A percentile compares a stretch with the other conserved stretches of the same genome.
Evolutionary conservation across 2,113 vertebrate genomes (phyloP).

Genomic region (Alligator mississippiensis): DNA sequence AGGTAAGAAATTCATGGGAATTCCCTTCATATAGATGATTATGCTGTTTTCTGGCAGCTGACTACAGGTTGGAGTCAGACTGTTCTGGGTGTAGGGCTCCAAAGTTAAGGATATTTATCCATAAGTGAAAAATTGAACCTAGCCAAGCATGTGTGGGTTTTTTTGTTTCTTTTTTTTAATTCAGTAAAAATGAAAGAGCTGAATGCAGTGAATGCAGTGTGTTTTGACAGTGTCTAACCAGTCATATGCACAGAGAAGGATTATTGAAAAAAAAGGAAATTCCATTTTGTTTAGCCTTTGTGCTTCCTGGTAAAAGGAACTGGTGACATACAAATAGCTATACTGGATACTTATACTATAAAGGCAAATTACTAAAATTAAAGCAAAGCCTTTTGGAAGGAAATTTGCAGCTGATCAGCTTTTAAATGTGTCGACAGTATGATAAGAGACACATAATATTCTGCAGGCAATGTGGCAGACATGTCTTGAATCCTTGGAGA

Average conservation of each 20-base stretch:
- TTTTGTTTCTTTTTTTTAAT: background rate
- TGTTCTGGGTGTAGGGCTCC: conserved; percentile 28
- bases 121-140: conserved; percentile 36
- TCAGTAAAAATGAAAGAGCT: background rate
- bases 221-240: background rate
- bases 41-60: conserved; percentile 37
- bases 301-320: conserved; percentile 59
- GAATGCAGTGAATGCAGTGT: conserved; percentile 5
- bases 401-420: conserved; percentile 46
- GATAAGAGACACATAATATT: conserved; percentile 58
- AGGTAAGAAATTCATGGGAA: conserved; percentile 36
- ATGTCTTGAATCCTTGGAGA: conserved; percentile 63
- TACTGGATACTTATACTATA: conserved; percentile 51
- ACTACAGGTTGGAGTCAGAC: conserved; percentile 38
- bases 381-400: conserved; percentile 51
- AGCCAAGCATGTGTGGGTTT: background rate
- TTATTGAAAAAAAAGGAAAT: background rate
- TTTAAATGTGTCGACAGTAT: conserved; percentile 58
- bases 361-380: conserved; percentile 53
- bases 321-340: conserved; percentile 6
- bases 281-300: conserved; percentile 25
- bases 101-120: background rate
- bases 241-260: background rate
- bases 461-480: conserved; percentile 59
- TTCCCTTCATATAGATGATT: conserved; percentile 54